These are phyloP conservation scores for Scrobipalpa costella DNA, from an alignment of 2,888 invertebrate species.

Conservation along the genomic window DNA sequence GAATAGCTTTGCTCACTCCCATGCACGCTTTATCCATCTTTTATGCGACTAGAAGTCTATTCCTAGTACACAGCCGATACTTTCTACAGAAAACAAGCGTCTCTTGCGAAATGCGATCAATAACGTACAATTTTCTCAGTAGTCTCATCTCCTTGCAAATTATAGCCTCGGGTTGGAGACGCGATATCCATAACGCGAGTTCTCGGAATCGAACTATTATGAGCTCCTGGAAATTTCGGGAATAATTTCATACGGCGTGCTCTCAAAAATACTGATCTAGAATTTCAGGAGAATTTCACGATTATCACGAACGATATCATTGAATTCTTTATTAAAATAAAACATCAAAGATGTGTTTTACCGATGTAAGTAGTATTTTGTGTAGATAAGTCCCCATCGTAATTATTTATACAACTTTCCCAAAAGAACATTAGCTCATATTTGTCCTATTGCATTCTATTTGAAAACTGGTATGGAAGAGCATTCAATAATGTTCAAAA, in stretches of 20 bases:
- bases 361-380: no score
- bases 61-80: constrained; percentile 15
- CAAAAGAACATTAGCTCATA: no score
- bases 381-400: no score
- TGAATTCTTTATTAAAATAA: no score
- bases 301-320: not conserved
- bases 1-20: not conserved
- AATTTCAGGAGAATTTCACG: not conserved
- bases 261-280: not conserved
- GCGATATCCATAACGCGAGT: not conserved
- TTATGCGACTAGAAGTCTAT: constrained; percentile 3
- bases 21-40: not conserved
- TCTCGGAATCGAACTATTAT: not conserved
- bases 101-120: constrained; percentile 21
- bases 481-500: no score
- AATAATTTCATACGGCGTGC: not conserved
- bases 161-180: constrained; percentile 12
- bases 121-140: constrained; percentile 20
- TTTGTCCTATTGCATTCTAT: no score
- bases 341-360: no score
- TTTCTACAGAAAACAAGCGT: constrained; percentile 17
- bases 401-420: no score
- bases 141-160: constrained; percentile 22
- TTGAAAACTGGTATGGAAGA: no score
- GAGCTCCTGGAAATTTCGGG: constrained; percentile 4